These are phyloP conservation scores for Triplophysa yarkandensis DNA, from an alignment of 2,797 vertebrate species.

Conservation along the genomic window DNA sequence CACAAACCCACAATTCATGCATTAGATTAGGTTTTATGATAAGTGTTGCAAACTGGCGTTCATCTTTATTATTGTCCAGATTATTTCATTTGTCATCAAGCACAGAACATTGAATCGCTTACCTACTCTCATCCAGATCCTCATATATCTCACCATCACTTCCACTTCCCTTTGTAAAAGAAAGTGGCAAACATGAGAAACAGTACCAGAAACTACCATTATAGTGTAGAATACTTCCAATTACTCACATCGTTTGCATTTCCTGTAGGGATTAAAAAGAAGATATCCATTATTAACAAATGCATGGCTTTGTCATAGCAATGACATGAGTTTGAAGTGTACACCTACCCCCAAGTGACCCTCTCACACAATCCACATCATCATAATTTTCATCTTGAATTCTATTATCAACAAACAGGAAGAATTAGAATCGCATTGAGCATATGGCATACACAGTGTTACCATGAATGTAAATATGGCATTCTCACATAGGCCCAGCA, in stretches of 20 bases:
- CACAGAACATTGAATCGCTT: slow-evolving; percentile 50
- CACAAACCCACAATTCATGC: background rate
- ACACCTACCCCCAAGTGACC: slow-evolving; percentile 6
- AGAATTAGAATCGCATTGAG: background rate
- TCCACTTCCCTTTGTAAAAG: slow-evolving; percentile 66
- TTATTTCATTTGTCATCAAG: slow-evolving; percentile 1
- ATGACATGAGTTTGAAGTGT: background rate
- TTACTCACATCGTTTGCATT: slow-evolving; percentile 70
- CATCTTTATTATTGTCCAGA: too few relatives aligned
- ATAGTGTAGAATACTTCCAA: background rate
- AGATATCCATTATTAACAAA: too few relatives aligned
- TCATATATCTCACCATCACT: slow-evolving; percentile 87
- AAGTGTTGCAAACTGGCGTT: too few relatives aligned
- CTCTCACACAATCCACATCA: slow-evolving; percentile 64
- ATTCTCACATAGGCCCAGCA: slow-evolving; percentile 65
- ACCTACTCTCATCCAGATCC: slow-evolving; percentile 85
- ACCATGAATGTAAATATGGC: background rate
- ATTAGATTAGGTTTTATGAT: background rate
- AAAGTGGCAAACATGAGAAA: background rate
- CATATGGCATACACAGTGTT: background rate
- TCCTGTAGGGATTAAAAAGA: slow-evolving; percentile 58
- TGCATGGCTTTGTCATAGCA: background rate
- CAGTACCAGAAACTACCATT: background rate
- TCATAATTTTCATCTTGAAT: slow-evolving; percentile 71
- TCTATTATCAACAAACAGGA: slow-evolving; percentile 59